Evolutionary conservation across 2,113 vertebrate species (phyloP), one percentile per base, ranked within the genome.

Genomic region (Lutjanus erythropterus): DNA sequence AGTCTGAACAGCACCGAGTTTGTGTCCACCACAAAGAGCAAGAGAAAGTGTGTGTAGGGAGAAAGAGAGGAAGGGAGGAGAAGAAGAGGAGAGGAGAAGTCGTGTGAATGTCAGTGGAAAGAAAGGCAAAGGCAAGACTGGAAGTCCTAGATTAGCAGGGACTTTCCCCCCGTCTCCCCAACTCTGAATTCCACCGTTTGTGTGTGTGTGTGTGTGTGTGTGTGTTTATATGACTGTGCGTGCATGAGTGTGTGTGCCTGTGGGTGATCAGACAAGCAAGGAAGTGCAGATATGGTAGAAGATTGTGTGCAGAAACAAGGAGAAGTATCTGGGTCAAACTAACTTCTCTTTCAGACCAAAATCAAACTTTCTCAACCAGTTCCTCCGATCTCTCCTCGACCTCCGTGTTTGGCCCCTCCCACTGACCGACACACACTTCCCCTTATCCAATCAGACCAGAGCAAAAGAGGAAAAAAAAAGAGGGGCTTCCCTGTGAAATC

Each of bases 91-190:
- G 58, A 62, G 37, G 56, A 62, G 71, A 58, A 81, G 71, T 21
- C 35, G 73, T 86, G 56, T 70, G 71, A 78, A 88, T 68, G 65
- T 85, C 74, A 83, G 53, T 85, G 78, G 85, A 87, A 89, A 88
- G 62, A 74, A 69, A 83, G 86, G 50, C 50, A 27, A 82, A 86
- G 69, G 79, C 18, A 77, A 79, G 56, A 74, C 86, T 91, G 75
- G 78, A 92, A 89, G 76, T 83, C 67, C 69, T 67, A 86, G 53
- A 86, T 88, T 82, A 91, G 84, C 79, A 70, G 91, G 93, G 93
- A 93, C 91, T 92, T 92, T 90, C 92, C 93, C 84, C 81, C 56
- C 27, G 35, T n/a, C 74, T 78, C 78, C 67, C 61, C 49, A 74
- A 55, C 79, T 67, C 46, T 68, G 47, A 85, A 87, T 76, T 89